phyloP scores from a whole-genome alignment of 2,888 invertebrate species.

The Euplexia lucipara region DNA sequence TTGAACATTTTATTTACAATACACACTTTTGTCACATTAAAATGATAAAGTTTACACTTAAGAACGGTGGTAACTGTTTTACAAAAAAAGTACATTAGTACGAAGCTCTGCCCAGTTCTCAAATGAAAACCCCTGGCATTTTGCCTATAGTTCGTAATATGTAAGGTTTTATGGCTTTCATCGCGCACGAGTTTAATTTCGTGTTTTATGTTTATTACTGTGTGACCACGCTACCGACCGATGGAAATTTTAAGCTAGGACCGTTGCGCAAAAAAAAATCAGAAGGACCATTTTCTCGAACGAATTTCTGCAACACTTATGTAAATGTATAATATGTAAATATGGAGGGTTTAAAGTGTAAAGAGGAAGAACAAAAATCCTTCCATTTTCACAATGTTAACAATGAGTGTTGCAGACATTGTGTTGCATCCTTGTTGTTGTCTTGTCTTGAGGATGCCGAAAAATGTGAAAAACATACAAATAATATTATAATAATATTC shows the following conservation, averaged over 20 bases:
- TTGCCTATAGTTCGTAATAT: slow-evolving; percentile 64
- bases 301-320: neutral
- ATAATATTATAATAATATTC: too few species aligned
- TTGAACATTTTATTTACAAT: slow-evolving; percentile 39
- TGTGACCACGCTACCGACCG: slow-evolving; percentile 52
- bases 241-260: slow-evolving; percentile 42
- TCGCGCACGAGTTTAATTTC: slow-evolving; percentile 64
- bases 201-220: slow-evolving; percentile 62
- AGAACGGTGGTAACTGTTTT: slow-evolving; percentile 12
- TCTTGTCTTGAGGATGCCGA: too few species aligned
- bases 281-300: slow-evolving; percentile 13
- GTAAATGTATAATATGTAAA: too few species aligned
- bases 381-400: too few species aligned
- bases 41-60: slow-evolving; percentile 57
- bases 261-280: neutral
- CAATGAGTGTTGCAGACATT: too few species aligned
- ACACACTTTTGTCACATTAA: slow-evolving; percentile 49
- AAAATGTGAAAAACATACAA: too few species aligned
- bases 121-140: slow-evolving; percentile 63
- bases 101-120: slow-evolving; percentile 20
- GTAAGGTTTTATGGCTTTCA: slow-evolving; percentile 62
- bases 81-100: slow-evolving; percentile 36
- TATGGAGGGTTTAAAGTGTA: too few species aligned
- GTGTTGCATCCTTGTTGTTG: too few species aligned
- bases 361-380: too few species aligned